Conservation (phyloP, 2,888 invertebrate genomes). For the Ditylenchus weischeri region DNA sequence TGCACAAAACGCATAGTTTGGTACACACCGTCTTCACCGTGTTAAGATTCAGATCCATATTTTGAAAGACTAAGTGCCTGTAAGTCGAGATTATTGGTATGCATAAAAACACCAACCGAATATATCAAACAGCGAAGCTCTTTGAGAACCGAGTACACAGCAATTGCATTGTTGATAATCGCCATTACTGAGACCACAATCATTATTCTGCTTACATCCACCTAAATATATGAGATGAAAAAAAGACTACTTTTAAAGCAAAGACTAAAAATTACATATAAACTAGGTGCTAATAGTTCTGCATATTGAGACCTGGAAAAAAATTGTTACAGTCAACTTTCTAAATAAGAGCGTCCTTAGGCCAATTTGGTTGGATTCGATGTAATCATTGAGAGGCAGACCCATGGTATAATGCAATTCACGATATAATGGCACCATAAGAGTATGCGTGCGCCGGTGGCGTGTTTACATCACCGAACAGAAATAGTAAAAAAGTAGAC, state of each 20-base stretch:
- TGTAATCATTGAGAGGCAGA: too few relatives aligned
- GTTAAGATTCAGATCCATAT: too few relatives aligned
- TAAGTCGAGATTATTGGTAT: background rate
- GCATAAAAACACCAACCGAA: slow-evolving; percentile 39
- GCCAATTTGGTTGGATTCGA: too few relatives aligned
- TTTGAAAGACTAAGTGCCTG: background rate
- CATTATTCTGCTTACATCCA: slow-evolving; percentile 53
- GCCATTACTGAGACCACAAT: slow-evolving; percentile 43
- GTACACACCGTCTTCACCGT: too few relatives aligned
- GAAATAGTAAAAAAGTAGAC: too few relatives aligned
- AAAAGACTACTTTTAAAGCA: too few relatives aligned
- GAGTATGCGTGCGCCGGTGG: too few relatives aligned
- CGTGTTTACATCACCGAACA: too few relatives aligned
- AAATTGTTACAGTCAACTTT: slow-evolving; percentile 13
- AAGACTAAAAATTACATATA: slow-evolving; percentile 34
- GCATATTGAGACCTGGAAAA: slow-evolving; percentile 44
- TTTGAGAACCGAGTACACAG: slow-evolving; percentile 45
- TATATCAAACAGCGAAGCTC: slow-evolving; percentile 56
- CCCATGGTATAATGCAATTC: too few relatives aligned
- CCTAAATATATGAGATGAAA: slow-evolving; percentile 14
- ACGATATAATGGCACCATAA: too few relatives aligned
- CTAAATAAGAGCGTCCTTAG: background rate
- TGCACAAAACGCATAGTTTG: too few relatives aligned
- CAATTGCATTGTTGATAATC: slow-evolving; percentile 46
- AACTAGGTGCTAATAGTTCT: slow-evolving; percentile 52